Evolutionary conservation across 2,888 invertebrate species (phyloP).

Genomic region (Epinotia demarniana): DNA sequence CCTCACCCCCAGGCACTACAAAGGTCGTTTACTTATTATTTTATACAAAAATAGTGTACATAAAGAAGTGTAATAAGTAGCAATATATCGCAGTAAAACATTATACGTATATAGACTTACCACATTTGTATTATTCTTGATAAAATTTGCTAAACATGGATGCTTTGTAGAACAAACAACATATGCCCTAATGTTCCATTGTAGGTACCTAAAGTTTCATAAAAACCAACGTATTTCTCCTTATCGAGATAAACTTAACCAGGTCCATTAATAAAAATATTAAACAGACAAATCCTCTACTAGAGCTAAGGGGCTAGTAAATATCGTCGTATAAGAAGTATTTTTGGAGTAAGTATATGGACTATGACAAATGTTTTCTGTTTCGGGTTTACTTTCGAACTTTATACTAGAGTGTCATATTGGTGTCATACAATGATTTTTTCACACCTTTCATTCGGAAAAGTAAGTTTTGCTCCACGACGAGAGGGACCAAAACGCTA

Average conservation of each 20-base stretch:
- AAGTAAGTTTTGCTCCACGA: too few species aligned
- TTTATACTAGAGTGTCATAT: too few species aligned
- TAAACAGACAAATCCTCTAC: neutral
- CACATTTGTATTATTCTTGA: neutral
- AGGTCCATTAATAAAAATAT: neutral
- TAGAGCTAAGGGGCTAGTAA: neutral
- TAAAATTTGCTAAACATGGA: neutral
- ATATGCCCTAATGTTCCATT: too few species aligned
- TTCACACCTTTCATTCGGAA: too few species aligned
- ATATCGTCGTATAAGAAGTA: too few species aligned
- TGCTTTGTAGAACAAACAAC: neutral
- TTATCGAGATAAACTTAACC: too few species aligned
- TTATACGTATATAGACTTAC: neutral
- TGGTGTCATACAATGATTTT: too few species aligned
- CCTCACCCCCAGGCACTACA: constrained; percentile 9
- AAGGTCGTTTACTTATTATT: constrained; percentile 20
- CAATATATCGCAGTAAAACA: constrained; percentile 12
- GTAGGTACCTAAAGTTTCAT: too few species aligned
- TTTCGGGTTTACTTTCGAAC: too few species aligned
- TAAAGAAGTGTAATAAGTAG: constrained; percentile 11
- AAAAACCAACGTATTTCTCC: neutral
- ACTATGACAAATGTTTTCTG: too few species aligned
- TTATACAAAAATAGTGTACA: constrained; percentile 25
- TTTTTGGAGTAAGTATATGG: too few species aligned
- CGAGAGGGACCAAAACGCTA: too few species aligned